Evolutionary conservation across 2,797 vertebrate species (phyloP), one percentile per base, ranked within the genome.

Genomic region (Sebastolobus alascanus): DNA sequence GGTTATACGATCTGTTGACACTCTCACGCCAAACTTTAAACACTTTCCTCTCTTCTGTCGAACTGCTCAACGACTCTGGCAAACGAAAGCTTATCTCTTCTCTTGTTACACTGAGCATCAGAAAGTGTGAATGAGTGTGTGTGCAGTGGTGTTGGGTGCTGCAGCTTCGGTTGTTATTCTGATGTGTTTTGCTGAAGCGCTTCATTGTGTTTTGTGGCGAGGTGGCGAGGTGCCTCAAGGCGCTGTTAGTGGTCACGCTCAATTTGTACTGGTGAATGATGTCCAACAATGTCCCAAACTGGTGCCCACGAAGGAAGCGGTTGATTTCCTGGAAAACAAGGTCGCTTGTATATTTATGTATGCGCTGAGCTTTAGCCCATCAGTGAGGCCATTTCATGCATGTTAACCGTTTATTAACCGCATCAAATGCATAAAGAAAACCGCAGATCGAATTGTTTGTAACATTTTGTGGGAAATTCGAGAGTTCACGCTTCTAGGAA

Each of bases 161-260:
- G 37, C 37, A 38, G 37, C 46, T 75, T 71, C 14, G 22, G 37
- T 72, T 82, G 63, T 67, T 66, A 29, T 66, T 56, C 38, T 50
- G 8, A 63, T 58, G 64, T 60, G 37, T 61, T 75, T 54, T 52
- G 16, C 35, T 66, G 63, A 59, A 68, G 33, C 5, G 4, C n/a
- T 75, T 64, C n/a, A 65, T 56, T 61, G 68, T 75, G 65, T 63
- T 63, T 79, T 75, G 60, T 59, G 73, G 18, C 31, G 61, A 69
- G 16, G 54, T 43, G 65, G 54, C 13, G 27, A 27, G 33, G 27
- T 67, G 66, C 74, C 31, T 67, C 71, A 31, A 25, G 54, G 59
- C 35, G 6, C 54, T 58, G 58, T 55, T 61, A 22, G 52, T 37
- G 58, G 69, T 75, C 61, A 69, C 4, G n/a, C 66, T 74, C 65